Base-by-base conservation (phyloP, 1,140 invertebrate genomes). In the Linepithema humile region DNA sequence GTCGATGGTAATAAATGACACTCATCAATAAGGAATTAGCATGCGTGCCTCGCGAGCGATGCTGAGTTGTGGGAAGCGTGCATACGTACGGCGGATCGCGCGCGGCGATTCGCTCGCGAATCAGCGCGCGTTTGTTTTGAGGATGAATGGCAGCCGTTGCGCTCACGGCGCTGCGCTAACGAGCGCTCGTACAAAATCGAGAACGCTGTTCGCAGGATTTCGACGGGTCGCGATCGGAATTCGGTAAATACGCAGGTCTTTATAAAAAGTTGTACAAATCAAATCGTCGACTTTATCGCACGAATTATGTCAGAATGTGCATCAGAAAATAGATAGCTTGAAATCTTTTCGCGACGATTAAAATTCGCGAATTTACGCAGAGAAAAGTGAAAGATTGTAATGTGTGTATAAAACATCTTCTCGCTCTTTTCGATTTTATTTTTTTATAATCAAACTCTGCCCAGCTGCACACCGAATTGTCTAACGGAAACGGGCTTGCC, bases 1-100 rank as follows among this genome's bases (percentile, higher is more conserved):
- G 67, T 38, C 90, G 90, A 90, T 91, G 85, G 84, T 91, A 87
- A 91, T 85, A 90, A 91, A 91, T 91, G 91, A 90, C 88, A 86
- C 82, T 88, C 91, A 91, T 91, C 91, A 91, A 91, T 91, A 90
- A 88, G 57, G 85, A 91, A 91, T 91, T 91, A 91, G 70, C 70
- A 86, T 88, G 78, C 72, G 80, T 43, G 29, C 85, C 29, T 64
- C 29, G 64, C 69, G 69, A 57, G 60, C 35, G 50, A 48, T n/a
- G 45, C 40, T 55, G 73, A 53, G 57, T 75, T 87, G 62, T 88
- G 86, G 65, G 83, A 88, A 65, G 45, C 38, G 29, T 7, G 20
- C 10, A 12, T 40, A 69, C 74, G 35, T 15, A 70, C 48, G 64
- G 55, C 62, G 45, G 77, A 57, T 70, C 50, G 40, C 26, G 80